Conservation (phyloP, 2,888 invertebrate genomes). For the Dryocosmus kuriphilus region DNA sequence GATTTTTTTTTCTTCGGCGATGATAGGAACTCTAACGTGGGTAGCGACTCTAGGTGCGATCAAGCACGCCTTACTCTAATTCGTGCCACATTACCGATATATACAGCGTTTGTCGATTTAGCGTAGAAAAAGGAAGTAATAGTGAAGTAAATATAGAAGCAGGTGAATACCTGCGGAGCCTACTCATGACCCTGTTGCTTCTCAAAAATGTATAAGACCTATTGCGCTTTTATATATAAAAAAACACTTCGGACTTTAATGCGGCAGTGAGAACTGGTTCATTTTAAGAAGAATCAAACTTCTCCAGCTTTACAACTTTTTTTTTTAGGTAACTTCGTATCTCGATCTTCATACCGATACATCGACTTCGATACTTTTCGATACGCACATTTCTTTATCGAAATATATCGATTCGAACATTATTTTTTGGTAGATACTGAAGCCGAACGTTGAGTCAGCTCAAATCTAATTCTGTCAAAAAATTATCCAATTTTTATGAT, state of each 20-base stretch:
- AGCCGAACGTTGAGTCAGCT: no score
- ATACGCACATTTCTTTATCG: no score
- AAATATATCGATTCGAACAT: no score
- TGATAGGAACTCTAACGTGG: slow-evolving; percentile 21
- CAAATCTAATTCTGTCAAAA: no score
- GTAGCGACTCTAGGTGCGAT: slow-evolving; percentile 12
- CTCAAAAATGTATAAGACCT: slow-evolving; percentile 12
- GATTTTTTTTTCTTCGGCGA: no score
- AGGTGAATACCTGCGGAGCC: background rate
- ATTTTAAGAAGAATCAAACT: slow-evolving; percentile 19
- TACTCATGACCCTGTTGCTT: background rate
- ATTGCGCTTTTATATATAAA: slow-evolving; percentile 24
- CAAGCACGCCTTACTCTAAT: slow-evolving; percentile 23
- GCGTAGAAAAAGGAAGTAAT: background rate
- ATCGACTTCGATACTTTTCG: no score
- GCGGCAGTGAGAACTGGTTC: slow-evolving; percentile 46
- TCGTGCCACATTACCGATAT: slow-evolving; percentile 36
- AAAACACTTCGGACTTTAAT: slow-evolving; percentile 39
- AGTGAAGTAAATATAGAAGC: slow-evolving; percentile 18
- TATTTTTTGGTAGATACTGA: no score
- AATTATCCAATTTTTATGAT: no score
- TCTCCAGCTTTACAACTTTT: slow-evolving; percentile 2
- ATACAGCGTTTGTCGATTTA: slow-evolving; percentile 6
- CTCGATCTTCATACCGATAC: background rate
- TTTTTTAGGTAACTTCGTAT: background rate